Conservation (phyloP, 2,113 vertebrate genomes). For the Misgurnus anguillicaudatus region DNA sequence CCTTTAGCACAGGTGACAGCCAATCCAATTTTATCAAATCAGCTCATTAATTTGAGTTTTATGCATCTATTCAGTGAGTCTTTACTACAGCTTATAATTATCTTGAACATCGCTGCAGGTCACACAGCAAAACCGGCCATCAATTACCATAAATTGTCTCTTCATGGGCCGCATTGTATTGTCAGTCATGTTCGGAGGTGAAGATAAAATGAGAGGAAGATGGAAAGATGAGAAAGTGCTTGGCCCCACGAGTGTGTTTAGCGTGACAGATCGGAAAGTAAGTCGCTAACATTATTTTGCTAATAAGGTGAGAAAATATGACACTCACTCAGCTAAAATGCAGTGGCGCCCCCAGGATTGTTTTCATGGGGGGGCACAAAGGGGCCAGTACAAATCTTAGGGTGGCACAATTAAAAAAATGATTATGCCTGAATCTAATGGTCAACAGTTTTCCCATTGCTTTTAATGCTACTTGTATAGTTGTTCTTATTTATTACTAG, state of each 20-base stretch:
- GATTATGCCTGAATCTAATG: too few species aligned
- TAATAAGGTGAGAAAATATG: slow-evolving; percentile 25
- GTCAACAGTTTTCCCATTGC: too few species aligned
- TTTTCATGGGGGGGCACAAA: too few species aligned
- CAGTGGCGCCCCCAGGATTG: too few species aligned
- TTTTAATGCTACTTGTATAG: too few species aligned
- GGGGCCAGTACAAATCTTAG: too few species aligned
- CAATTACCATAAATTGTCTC: slow-evolving; percentile 50
- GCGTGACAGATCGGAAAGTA: neutral
- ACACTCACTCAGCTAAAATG: neutral
- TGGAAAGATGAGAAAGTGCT: slow-evolving; percentile 22
- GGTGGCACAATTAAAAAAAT: too few species aligned
- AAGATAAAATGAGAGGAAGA: slow-evolving; percentile 23
- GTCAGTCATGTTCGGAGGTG: slow-evolving; percentile 20
- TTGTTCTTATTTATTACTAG: too few species aligned
- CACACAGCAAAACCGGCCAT: slow-evolving; percentile 39
- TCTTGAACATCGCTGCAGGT: slow-evolving; percentile 42
- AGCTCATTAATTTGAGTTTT: slow-evolving; percentile 36
- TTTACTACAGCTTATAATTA: slow-evolving; percentile 42
- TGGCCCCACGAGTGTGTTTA: slow-evolving; percentile 33
- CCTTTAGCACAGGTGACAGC: slow-evolving; percentile 4
- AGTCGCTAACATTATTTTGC: slow-evolving; percentile 24
- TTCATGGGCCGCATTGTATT: slow-evolving; percentile 7
- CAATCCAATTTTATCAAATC: slow-evolving; percentile 30
- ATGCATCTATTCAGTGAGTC: slow-evolving; percentile 37